phyloP scores from a whole-genome alignment of 2,797 vertebrate genomes.

The Adelosebastes latens region DNA sequence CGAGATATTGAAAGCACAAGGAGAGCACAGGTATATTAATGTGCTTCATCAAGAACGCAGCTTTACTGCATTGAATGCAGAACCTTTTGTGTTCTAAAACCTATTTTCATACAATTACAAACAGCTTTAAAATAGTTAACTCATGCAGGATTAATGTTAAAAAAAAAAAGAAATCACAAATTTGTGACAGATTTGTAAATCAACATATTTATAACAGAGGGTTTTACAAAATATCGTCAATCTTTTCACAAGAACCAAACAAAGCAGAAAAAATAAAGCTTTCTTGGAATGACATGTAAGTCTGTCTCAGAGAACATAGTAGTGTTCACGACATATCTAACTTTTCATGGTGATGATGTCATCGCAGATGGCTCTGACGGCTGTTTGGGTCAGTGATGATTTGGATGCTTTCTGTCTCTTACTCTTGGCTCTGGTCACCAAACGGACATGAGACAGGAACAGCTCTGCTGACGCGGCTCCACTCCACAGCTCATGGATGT shows the following conservation, averaged over 20 bases:
- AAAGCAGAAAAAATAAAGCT: neutral
- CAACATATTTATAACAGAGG: slow-evolving; percentile 2
- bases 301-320: neutral
- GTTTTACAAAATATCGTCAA: slow-evolving; percentile 20
- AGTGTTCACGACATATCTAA: neutral
- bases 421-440: slow-evolving; percentile 58
- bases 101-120: neutral
- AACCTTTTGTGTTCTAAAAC: neutral
- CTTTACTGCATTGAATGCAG: neutral
- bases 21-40: neutral
- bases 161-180: neutral
- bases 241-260: slow-evolving; percentile 11
- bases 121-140: neutral
- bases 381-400: neutral
- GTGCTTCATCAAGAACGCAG: neutral
- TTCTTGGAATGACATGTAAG: neutral
- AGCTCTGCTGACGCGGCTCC: slow-evolving; percentile 72
- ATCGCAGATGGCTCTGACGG: slow-evolving; percentile 70
- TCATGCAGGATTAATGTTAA: neutral
- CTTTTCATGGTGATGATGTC: slow-evolving; percentile 58
- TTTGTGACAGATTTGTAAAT: slow-evolving; percentile 1
- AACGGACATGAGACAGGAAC: slow-evolving; percentile 74
- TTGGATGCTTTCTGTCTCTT: slow-evolving; percentile 42
- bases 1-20: neutral
- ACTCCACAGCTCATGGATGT: slow-evolving; percentile 82